A percentile compares a stretch with the other conserved stretches of the same genome.
Conservation (phyloP, 2,113 vertebrate species). For the Rhinopomastus cyanomelas region DNA sequence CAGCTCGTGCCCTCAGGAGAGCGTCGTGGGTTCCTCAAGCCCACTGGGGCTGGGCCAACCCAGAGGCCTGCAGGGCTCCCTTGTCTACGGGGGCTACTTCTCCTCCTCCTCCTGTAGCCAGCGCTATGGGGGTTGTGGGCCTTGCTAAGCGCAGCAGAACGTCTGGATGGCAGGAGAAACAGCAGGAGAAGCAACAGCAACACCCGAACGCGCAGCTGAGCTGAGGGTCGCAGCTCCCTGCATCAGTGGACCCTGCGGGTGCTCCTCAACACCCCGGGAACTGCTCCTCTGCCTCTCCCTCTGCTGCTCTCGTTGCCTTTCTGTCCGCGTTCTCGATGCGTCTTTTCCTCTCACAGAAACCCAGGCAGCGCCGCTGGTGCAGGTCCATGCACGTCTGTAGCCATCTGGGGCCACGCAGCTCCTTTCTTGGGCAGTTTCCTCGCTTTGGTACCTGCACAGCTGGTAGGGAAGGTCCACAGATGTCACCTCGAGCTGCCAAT, state of each 20-base stretch:
- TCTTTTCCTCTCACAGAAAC: neutral
- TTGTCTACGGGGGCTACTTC: neutral
- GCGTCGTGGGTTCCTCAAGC: neutral
- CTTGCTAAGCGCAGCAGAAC: neutral
- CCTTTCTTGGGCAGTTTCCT: neutral
- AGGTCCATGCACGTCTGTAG: fast-evolving
- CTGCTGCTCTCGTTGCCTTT: neutral
- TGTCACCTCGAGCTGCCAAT: neutral
- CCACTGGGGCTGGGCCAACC: neutral
- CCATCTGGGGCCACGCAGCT: fast-evolving
- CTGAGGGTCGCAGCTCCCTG: fast-evolving
- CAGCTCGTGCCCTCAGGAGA: neutral
- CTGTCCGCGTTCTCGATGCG: neutral
- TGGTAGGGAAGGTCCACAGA: neutral
- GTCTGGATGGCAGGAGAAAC: neutral
- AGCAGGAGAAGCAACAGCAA: fast-evolving
- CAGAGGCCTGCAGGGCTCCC: neutral
- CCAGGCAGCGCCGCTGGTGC: too few species aligned
- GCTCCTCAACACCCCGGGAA: neutral
- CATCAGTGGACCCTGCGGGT: neutral
- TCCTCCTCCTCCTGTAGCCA: neutral
- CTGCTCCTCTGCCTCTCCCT: neutral
- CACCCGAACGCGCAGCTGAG: neutral
- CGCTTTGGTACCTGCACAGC: neutral
- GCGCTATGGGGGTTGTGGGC: neutral